Conservation (phyloP, 1,140 invertebrate species). For the Euschistus heros region DNA sequence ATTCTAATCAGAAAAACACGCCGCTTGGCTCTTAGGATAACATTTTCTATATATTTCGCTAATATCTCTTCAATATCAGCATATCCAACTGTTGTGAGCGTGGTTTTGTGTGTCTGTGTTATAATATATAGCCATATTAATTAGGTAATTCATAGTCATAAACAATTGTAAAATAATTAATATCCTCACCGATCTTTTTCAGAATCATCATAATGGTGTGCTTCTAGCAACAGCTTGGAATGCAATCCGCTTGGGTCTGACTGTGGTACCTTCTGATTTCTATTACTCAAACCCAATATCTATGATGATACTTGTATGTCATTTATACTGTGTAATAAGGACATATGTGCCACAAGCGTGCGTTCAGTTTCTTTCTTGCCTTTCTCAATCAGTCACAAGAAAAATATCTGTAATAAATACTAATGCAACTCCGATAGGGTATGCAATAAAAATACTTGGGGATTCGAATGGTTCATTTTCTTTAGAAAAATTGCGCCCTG, state of each 20-base stretch:
- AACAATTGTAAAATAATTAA: too few relatives aligned
- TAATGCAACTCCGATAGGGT: conserved; percentile 9
- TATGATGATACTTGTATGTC: conserved; percentile 35
- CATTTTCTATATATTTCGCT: too few relatives aligned
- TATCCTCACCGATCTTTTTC: not conserved
- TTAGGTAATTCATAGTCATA: too few relatives aligned
- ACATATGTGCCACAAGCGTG: conserved; percentile 28
- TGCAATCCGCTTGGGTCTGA: conserved; percentile 35
- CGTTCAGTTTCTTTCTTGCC: conserved; percentile 13
- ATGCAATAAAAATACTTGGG: conserved; percentile 15
- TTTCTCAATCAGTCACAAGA: conserved; percentile 7
- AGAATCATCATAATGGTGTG: conserved; percentile 34
- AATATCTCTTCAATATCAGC: too few relatives aligned
- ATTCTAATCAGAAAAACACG: too few relatives aligned
- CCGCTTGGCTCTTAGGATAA: too few relatives aligned
- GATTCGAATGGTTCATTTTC: not conserved
- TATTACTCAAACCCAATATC: conserved; percentile 33
- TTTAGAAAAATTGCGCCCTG: not conserved
- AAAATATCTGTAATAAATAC: conserved; percentile 20
- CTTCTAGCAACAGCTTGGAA: conserved; percentile 35
- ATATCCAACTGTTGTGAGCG: too few relatives aligned
- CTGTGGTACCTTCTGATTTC: conserved; percentile 34
- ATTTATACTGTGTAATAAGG: conserved; percentile 35
- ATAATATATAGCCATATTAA: too few relatives aligned
- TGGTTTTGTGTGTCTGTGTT: too few relatives aligned